These are phyloP conservation scores for Drosophila teissieri DNA, from an alignment of 1,140 invertebrate genomes.

Conservation along the genomic window DNA sequence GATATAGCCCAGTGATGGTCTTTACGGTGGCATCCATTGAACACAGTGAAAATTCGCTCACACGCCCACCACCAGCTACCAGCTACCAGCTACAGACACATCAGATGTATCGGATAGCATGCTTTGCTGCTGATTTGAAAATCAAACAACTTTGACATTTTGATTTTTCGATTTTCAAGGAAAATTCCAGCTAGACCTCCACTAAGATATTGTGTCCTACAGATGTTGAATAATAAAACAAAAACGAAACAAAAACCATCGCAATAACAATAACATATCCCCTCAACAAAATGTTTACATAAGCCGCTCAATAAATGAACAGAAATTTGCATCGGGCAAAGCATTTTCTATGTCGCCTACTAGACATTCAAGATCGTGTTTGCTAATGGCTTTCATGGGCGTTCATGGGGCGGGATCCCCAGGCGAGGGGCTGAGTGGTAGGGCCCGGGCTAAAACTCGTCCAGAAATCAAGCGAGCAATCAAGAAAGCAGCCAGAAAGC, in stretches of 20 bases:
- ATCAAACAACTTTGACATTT: slow-evolving; percentile 76
- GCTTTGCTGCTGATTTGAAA: slow-evolving; percentile 67
- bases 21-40: no score
- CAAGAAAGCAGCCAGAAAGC: slow-evolving; percentile 62
- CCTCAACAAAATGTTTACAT: slow-evolving; percentile 10
- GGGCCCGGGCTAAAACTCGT: slow-evolving; percentile 48
- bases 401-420: no score
- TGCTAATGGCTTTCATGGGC: slow-evolving; percentile 8
- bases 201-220: slow-evolving; percentile 3
- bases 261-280: background rate
- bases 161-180: slow-evolving; percentile 57
- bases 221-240: slow-evolving; percentile 2
- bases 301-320: slow-evolving; percentile 13
- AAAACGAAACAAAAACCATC: background rate
- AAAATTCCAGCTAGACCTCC: slow-evolving; percentile 11
- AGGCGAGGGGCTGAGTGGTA: slow-evolving; percentile 10
- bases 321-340: slow-evolving; percentile 55
- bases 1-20: no score
- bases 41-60: background rate
- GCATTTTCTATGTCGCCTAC: slow-evolving; percentile 50
- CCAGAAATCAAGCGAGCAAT: slow-evolving; percentile 45
- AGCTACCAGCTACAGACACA: no score
- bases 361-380: slow-evolving; percentile 59
- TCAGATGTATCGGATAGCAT: slow-evolving; percentile 45
- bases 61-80: background rate